Percentiles rank a stretch among this genome's conserved stretches.
These are phyloP conservation scores for Petrolisthes cinctipes DNA, from an alignment of 2,888 invertebrate genomes.

Conservation along the genomic window DNA sequence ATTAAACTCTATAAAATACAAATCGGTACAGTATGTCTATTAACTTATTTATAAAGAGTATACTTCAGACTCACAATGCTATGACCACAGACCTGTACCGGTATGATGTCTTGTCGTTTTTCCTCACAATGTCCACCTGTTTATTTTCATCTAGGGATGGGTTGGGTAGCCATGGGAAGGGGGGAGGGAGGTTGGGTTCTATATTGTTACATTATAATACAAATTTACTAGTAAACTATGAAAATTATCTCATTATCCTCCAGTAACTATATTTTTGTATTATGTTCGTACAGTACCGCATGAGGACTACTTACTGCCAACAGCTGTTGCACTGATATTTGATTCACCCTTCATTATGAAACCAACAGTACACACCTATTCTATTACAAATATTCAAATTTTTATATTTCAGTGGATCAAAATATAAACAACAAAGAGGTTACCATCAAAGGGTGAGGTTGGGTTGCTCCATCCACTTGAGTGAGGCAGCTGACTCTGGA, in stretches of 20 bases:
- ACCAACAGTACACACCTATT: too few relatives aligned
- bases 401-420: too few relatives aligned
- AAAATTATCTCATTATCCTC: not conserved
- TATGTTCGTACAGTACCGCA: not conserved
- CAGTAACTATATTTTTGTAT: not conserved
- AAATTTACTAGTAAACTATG: conserved; percentile 25
- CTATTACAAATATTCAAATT: too few relatives aligned
- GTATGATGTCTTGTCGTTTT: too few relatives aligned
- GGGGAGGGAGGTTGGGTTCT: conserved; percentile 1
- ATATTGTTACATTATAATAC: conserved; percentile 22
- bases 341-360: too few relatives aligned
- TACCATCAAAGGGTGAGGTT: not conserved
- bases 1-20: too few relatives aligned
- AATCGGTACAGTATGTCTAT: too few relatives aligned
- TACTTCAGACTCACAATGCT: too few relatives aligned
- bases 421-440: too few relatives aligned
- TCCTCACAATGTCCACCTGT: not conserved
- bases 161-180: not conserved
- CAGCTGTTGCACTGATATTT: not conserved
- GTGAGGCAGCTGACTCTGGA: not conserved
- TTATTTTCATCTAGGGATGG: not conserved
- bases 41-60: too few relatives aligned
- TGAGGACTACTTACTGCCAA: too few relatives aligned
- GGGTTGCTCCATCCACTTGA: not conserved
- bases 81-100: too few relatives aligned